phyloP scores from a whole-genome alignment of 2,113 vertebrate genomes.

The Pandion haliaetus region DNA sequence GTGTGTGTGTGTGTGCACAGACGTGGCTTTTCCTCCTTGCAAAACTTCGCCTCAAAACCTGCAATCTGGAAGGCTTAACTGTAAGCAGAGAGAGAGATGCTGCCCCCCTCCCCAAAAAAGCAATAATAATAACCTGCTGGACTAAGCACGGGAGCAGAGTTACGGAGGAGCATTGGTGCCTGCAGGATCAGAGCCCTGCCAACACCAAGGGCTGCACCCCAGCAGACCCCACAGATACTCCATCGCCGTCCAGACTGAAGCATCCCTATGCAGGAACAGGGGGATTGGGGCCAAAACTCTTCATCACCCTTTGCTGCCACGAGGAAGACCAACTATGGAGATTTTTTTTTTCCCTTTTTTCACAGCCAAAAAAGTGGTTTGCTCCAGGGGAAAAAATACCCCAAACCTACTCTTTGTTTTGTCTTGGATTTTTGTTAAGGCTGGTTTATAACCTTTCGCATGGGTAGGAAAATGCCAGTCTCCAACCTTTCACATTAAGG shows the following conservation, averaged over 20 bases:
- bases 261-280: not conserved
- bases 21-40: not conserved
- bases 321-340: not conserved
- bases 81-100: not conserved
- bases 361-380: conserved; percentile 13
- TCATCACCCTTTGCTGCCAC: not conserved
- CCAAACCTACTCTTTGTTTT: not conserved
- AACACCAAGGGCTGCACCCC: not conserved
- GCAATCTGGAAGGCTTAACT: not conserved
- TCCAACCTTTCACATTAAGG: not conserved
- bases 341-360: not conserved
- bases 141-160: not conserved
- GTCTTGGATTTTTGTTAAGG: not conserved
- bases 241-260: not conserved
- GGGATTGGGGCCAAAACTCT: conserved; percentile 10
- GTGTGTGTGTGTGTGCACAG: not conserved
- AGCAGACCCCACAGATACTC: not conserved
- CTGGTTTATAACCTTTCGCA: not conserved
- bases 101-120: not conserved
- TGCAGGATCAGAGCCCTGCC: not conserved
- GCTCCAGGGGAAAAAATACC: not conserved
- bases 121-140: not conserved
- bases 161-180: not conserved
- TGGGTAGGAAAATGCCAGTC: not conserved
- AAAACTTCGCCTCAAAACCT: not conserved